phyloP scores from a whole-genome alignment of 2,797 vertebrate genomes.

The Chrysocyon brachyurus region DNA sequence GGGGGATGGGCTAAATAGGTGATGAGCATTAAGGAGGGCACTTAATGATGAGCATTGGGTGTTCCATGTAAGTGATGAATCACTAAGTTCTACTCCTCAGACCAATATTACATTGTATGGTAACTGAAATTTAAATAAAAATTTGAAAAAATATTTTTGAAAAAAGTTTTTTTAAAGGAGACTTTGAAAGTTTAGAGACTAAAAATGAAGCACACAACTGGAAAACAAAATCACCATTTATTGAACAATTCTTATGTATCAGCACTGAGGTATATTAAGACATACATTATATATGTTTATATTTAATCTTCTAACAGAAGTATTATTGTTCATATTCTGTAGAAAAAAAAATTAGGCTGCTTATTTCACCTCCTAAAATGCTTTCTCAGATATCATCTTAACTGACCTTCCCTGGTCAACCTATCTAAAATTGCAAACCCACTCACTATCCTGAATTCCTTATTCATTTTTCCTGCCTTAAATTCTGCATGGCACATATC shows the following conservation, averaged over 20 bases:
- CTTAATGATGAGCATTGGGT: not conserved
- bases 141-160: not conserved
- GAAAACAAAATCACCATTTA: not conserved
- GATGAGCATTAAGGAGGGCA: not conserved
- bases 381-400: not conserved
- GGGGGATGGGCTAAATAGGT: not conserved
- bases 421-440: not conserved
- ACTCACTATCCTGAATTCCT: not conserved
- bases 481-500: not conserved
- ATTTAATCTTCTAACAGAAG: not conserved
- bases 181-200: not conserved
- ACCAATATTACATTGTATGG: not conserved
- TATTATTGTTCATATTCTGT: not conserved
- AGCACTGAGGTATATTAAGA: not conserved
- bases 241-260: not conserved
- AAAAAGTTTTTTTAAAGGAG: not conserved
- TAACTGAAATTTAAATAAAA: not conserved
- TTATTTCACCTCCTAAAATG: constrained; percentile 34
- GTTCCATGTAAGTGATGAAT: not conserved
- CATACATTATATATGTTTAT: not conserved
- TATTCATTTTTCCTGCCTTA: not conserved
- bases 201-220: not conserved
- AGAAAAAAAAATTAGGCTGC: constrained; percentile 23
- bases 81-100: not conserved
- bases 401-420: not conserved